Percentiles rank a stretch among this genome's conserved stretches.
phyloP scores from a whole-genome alignment of 2,797 vertebrate species.

The Acrossocheilus wenchowensis region DNA sequence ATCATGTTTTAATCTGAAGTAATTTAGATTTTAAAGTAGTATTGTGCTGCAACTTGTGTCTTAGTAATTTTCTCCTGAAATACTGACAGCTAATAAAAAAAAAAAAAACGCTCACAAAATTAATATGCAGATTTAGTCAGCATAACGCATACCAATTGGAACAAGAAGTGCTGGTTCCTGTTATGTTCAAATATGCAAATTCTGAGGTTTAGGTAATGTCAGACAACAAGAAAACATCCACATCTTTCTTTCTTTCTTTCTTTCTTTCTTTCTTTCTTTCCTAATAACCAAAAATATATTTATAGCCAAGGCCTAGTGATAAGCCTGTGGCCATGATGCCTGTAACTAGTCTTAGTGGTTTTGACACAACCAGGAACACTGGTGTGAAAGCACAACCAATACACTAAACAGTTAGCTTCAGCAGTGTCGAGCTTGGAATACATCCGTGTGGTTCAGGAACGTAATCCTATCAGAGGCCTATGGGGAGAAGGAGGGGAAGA shows the following conservation, averaged over 20 bases:
- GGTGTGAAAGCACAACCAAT: constrained; percentile 7
- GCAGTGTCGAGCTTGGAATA: constrained; percentile 38
- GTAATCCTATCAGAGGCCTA: constrained; percentile 55
- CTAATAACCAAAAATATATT: background rate
- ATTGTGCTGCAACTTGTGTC: background rate
- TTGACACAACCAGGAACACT: constrained; percentile 20
- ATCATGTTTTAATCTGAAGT: background rate
- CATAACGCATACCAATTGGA: background rate
- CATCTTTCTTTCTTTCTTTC: background rate
- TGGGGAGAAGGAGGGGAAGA: constrained; percentile 39
- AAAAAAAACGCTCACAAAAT: background rate
- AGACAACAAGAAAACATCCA: background rate
- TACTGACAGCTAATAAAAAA: background rate
- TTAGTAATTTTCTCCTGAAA: background rate
- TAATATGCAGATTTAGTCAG: background rate
- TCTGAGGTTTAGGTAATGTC: background rate
- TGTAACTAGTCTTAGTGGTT: constrained; percentile 27
- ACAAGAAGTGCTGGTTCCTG: constrained; percentile 1
- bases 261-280: background rate
- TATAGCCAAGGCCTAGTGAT: constrained; percentile 1
- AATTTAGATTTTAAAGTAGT: background rate
- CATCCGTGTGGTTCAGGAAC: constrained; percentile 49
- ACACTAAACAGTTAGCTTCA: constrained; percentile 41
- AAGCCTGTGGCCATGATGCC: constrained; percentile 18
- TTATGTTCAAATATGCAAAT: constrained; percentile 31